Evolutionary conservation across 2,888 invertebrate species (phyloP), one percentile per base, ranked within the genome.

Genomic region (Ochropacha duplaris): DNA sequence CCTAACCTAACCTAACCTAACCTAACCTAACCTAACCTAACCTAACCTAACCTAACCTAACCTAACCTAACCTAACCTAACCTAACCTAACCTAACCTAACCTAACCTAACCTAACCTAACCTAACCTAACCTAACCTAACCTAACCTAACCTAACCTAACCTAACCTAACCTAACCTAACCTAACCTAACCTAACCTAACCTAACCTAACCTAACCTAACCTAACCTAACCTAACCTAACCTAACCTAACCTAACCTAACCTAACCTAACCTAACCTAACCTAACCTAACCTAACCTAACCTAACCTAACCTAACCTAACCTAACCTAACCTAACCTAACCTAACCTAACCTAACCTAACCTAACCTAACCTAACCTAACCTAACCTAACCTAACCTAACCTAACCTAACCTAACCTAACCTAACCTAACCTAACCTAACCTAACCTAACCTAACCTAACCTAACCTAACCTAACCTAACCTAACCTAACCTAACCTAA

Each of bases 101-200:
- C 64, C 64, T 63, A 62, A 61, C 64, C 61, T 60, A 64, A 62
- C 63, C 66, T 61, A 62, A 62, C 64, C 66, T 60, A 61, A 63
- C 62, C 64, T 61, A 61, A 64, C 66, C 67, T 60, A 63, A 67
- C 62, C 63, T 61, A 65, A 63, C 63, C 64, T 60, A 61, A 62
- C 62, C 65, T 63, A 62, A 59, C 60, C 62, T 64, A 61, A n/a
- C n/a, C n/a, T n/a, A 62, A 68, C 61, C 61, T 64, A 64, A 61
- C 66, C 70, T 66, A 70, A 68, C 69, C 69, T 70, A 65, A 69
- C 69, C 67, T 66, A 61, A 61, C 61, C 63, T 63, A 61, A 61
- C 63, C 61, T 63, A 60, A 60, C 60, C 59, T 61, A 61, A 60
- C 61, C 61, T 61, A 66, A 66, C 65, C 66, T 64, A 65, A 64